A percentile compares a stretch with the other conserved stretches of the same genome.
Evolutionary conservation across 2,888 invertebrate species (phyloP).

Genomic region (Odontocolon sp.): DNA sequence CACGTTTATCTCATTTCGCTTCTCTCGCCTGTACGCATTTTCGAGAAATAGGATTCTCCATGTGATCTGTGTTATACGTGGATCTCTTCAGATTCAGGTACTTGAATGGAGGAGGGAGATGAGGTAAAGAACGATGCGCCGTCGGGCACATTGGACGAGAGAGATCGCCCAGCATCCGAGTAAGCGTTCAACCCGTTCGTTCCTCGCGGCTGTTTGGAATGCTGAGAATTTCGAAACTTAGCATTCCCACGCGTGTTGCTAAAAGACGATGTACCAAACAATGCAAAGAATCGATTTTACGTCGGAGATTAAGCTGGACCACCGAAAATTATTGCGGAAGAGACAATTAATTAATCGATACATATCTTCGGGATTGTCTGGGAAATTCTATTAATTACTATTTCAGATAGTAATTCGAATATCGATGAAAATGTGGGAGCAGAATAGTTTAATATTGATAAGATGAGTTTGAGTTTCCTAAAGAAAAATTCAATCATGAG

Average conservation of each 20-base stretch:
- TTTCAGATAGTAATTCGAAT: background rate
- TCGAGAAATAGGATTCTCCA: background rate
- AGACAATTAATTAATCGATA: background rate
- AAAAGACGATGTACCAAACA: slow-evolving; percentile 1
- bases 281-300: slow-evolving; percentile 8
- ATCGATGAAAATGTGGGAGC: background rate
- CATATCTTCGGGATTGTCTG: background rate
- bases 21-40: background rate
- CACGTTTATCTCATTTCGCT: background rate
- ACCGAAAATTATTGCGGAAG: background rate
- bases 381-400: background rate
- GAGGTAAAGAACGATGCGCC: slow-evolving; percentile 15
- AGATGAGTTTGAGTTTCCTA: too few relatives aligned
- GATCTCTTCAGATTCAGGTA: slow-evolving; percentile 16
- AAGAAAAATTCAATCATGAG: too few relatives aligned
- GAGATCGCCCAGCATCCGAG: slow-evolving; percentile 8
- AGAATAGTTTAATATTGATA: background rate
- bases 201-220: slow-evolving; percentile 46
- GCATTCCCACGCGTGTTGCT: slow-evolving; percentile 55
- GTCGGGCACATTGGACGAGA: slow-evolving; percentile 23
- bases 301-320: background rate
- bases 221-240: slow-evolving; percentile 56
- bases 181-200: slow-evolving; percentile 35
- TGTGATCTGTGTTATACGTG: background rate
- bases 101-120: background rate